Conservation (phyloP, 2,888 invertebrate genomes). For the Phalera bucephala region DNA sequence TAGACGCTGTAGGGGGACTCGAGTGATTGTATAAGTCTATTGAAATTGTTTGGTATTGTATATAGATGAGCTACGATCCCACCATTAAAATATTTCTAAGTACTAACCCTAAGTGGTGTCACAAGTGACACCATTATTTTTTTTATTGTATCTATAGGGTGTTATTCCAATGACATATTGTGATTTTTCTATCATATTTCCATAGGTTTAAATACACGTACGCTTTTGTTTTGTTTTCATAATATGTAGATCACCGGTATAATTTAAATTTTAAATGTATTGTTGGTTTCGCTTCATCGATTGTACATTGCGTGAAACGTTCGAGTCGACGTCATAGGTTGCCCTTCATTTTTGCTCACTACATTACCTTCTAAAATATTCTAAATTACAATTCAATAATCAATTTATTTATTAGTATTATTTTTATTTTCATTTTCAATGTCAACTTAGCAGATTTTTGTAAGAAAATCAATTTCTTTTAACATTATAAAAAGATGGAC, state of each 20-base stretch:
- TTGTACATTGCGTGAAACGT: slow-evolving; percentile 43
- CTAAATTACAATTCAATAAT: slow-evolving; percentile 33
- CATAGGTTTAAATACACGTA: slow-evolving; percentile 62
- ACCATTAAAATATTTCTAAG: slow-evolving; percentile 81
- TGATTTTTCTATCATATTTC: slow-evolving; percentile 75
- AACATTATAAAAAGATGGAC: slow-evolving; percentile 46
- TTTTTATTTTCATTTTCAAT: slow-evolving; percentile 32
- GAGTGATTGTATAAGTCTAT: slow-evolving; percentile 78
- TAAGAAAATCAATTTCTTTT: slow-evolving; percentile 29
- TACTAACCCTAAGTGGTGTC: slow-evolving; percentile 77
- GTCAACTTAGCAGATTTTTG: slow-evolving; percentile 28
- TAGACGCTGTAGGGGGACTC: slow-evolving; percentile 71
- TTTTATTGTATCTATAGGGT: slow-evolving; percentile 62
- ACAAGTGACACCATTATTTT: slow-evolving; percentile 63
- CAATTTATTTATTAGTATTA: slow-evolving; percentile 37
- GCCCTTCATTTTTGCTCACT: slow-evolving; percentile 61
- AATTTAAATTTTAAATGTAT: slow-evolving; percentile 55
- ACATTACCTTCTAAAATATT: slow-evolving; percentile 34
- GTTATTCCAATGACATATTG: slow-evolving; percentile 77
- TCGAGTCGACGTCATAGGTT: slow-evolving; percentile 37
- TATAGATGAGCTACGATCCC: slow-evolving; percentile 81
- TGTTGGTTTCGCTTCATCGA: slow-evolving; percentile 59
- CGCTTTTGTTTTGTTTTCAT: slow-evolving; percentile 55
- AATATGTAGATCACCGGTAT: slow-evolving; percentile 50
- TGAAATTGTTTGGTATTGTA: slow-evolving; percentile 77